Percentiles rank a stretch among this genome's conserved stretches.
These are phyloP conservation scores for Podocnemis expansa DNA, from an alignment of 2,113 vertebrate genomes.

Conservation along the genomic window DNA sequence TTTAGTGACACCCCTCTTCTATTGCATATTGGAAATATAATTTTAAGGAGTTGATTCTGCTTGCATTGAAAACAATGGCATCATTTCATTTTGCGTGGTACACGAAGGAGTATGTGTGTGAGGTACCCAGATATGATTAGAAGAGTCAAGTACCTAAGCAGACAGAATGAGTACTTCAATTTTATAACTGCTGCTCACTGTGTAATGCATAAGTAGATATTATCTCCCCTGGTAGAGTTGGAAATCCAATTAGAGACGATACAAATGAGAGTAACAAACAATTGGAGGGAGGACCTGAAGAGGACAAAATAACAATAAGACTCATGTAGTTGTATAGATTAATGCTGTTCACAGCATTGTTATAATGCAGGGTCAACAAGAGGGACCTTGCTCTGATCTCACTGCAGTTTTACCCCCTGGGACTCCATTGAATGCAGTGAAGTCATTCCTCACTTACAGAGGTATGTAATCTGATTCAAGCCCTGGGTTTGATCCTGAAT, in stretches of 20 bases:
- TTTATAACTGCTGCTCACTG: not conserved
- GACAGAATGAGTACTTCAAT: not conserved
- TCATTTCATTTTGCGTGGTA: not conserved
- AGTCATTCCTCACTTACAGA: not conserved
- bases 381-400: not conserved
- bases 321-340: not conserved
- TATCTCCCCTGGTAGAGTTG: slow-evolving; percentile 10
- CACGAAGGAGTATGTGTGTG: not conserved
- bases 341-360: not conserved
- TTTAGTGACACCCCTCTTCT: not conserved
- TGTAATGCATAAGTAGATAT: not conserved
- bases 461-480: not conserved
- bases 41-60: not conserved
- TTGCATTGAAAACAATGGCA: not conserved
- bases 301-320: not conserved
- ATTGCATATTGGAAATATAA: not conserved
- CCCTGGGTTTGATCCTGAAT: not conserved
- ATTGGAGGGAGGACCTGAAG: not conserved
- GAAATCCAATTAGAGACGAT: slow-evolving; percentile 48
- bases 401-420: not conserved
- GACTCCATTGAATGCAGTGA: not conserved
- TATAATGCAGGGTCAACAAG: not conserved
- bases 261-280: slow-evolving; percentile 9
- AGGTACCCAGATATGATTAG: slow-evolving; percentile 7
- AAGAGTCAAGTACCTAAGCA: not conserved